Conservation (phyloP, 2,888 invertebrate genomes). For the Heliconius cydno region DNA sequence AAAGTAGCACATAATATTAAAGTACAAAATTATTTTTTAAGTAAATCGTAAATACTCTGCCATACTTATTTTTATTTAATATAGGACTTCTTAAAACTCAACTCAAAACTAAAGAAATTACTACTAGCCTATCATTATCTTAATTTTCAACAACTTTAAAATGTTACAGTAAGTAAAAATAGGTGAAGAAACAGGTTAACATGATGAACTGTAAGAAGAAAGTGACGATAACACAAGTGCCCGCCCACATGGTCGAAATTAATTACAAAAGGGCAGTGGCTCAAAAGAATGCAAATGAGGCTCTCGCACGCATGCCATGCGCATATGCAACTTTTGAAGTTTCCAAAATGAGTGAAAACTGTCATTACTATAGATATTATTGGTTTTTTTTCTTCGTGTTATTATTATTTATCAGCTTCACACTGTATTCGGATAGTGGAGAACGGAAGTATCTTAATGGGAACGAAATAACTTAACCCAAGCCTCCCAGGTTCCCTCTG, state of each 20-base stretch:
- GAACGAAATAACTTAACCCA: too few species aligned
- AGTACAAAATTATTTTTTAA: too few species aligned
- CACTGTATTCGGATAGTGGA: too few species aligned
- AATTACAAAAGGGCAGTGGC: conserved; percentile 42
- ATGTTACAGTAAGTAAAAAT: conserved; percentile 31
- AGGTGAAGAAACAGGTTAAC: conserved; percentile 36
- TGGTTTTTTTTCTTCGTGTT: neutral
- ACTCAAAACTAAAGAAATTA: neutral
- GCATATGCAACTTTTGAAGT: conserved; percentile 36
- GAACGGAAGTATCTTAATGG: too few species aligned
- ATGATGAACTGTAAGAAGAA: conserved; percentile 40
- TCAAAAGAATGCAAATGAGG: conserved; percentile 41
- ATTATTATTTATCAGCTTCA: neutral
- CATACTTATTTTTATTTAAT: neutral
- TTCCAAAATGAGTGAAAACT: conserved; percentile 35
- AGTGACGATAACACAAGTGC: conserved; percentile 44
- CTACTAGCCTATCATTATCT: conserved; percentile 1
- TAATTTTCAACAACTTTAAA: conserved; percentile 28
- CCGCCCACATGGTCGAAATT: conserved; percentile 42
- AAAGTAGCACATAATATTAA: too few species aligned
- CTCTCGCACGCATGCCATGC: conserved; percentile 38
- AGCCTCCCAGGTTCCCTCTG: too few species aligned
- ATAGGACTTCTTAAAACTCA: neutral
- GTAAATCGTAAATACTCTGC: too few species aligned
- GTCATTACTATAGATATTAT: conserved; percentile 19